Evolutionary conservation across 2,888 invertebrate species (phyloP).

Genomic region (Listrodromus nycthemerus): DNA sequence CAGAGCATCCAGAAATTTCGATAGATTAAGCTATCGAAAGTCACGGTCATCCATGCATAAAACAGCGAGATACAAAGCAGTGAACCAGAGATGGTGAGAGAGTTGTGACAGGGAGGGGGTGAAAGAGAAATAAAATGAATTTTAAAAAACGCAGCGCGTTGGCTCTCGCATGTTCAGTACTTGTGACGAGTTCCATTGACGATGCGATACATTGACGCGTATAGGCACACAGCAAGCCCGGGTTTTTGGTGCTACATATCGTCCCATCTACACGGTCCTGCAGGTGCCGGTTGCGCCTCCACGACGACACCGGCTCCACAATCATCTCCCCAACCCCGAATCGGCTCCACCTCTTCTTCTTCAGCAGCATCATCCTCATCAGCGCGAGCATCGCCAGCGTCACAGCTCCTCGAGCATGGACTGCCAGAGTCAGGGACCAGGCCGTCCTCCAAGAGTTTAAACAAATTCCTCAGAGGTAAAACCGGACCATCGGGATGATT

Average conservation of each 20-base stretch:
- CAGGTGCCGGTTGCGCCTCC: slow-evolving; percentile 81
- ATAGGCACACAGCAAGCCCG: slow-evolving; percentile 83
- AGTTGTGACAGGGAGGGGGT: background rate
- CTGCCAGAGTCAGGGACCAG: slow-evolving; percentile 77
- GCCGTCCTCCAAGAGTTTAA: slow-evolving; percentile 82
- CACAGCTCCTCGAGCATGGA: slow-evolving; percentile 72
- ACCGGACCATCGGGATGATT: slow-evolving; percentile 69
- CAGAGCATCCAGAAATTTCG: slow-evolving; percentile 22
- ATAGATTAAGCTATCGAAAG: background rate
- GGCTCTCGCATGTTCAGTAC: slow-evolving; percentile 47
- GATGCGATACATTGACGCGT: slow-evolving; percentile 70
- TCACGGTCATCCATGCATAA: slow-evolving; percentile 68
- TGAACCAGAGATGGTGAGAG: background rate
- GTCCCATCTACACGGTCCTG: slow-evolving; percentile 82
- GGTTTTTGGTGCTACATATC: slow-evolving; percentile 84
- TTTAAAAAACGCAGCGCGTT: background rate
- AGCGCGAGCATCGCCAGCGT: slow-evolving; percentile 71
- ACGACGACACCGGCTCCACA: slow-evolving; percentile 81
- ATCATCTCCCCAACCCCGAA: slow-evolving; percentile 71
- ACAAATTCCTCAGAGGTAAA: slow-evolving; percentile 83
- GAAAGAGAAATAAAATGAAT: slow-evolving; percentile 6
- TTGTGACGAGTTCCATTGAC: slow-evolving; percentile 61
- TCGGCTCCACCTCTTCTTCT: slow-evolving; percentile 64
- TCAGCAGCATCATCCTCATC: slow-evolving; percentile 70
- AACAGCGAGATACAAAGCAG: slow-evolving; percentile 61